Percentiles rank a stretch among this genome's conserved stretches.
These are phyloP conservation scores for Apis laboriosa DNA, from an alignment of 1,140 invertebrate genomes.

Conservation along the genomic window DNA sequence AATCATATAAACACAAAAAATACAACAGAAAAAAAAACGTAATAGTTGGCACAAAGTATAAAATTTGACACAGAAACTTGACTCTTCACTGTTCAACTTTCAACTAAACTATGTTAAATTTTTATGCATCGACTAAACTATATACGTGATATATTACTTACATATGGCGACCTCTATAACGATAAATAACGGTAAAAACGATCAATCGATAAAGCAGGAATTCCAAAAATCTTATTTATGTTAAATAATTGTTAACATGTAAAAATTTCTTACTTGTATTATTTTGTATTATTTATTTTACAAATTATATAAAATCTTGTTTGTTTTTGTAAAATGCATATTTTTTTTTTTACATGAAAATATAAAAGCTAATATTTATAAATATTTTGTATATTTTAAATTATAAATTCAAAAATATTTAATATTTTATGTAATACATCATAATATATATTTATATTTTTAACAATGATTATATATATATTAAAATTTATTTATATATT, in stretches of 20 bases:
- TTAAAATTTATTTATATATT: background rate
- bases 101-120: conserved; percentile 3
- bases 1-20: background rate
- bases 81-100: background rate
- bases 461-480: background rate
- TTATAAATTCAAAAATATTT: background rate
- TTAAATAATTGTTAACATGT: background rate
- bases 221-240: background rate
- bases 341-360: background rate
- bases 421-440: background rate
- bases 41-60: background rate
- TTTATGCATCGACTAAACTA: background rate
- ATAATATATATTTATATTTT: background rate
- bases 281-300: background rate
- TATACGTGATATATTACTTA: background rate
- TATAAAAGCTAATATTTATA: background rate
- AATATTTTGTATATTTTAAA: background rate
- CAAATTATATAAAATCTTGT: background rate
- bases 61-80: background rate
- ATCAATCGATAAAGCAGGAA: conserved; percentile 9
- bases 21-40: background rate
- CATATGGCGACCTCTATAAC: background rate
- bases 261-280: background rate
- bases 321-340: background rate
- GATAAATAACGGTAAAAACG: background rate